Conservation (phyloP, 2,888 invertebrate genomes). For the Neoscelio sp. region DNA sequence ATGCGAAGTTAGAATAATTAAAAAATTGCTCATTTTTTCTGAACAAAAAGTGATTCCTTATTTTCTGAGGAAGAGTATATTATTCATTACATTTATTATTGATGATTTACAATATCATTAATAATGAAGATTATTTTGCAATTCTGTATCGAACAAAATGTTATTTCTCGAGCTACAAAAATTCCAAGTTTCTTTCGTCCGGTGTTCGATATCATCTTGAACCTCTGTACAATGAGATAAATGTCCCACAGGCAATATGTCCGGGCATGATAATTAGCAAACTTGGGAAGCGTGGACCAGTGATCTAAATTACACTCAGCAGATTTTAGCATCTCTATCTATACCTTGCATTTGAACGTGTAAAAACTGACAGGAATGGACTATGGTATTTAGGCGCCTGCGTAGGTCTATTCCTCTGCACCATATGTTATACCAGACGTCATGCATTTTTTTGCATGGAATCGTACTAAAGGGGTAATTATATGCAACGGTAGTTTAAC, state of each 20-base stretch:
- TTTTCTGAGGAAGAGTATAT: no score
- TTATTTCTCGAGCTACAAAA: no score
- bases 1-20: no score
- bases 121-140: no score
- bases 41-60: no score
- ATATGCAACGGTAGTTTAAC: slow-evolving; percentile 8
- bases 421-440: slow-evolving; percentile 21
- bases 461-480: slow-evolving; percentile 16
- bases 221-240: slow-evolving; percentile 2
- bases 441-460: slow-evolving; percentile 3
- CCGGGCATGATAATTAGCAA: slow-evolving; percentile 39
- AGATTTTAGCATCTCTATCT: slow-evolving; percentile 14
- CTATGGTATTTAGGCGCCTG: slow-evolving; percentile 15
- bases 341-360: neutral
- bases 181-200: slow-evolving; percentile 7
- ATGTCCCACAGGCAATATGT: slow-evolving; percentile 13
- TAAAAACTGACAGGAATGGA: slow-evolving; percentile 43
- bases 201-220: neutral
- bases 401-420: slow-evolving; percentile 3
- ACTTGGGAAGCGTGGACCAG: slow-evolving; percentile 25
- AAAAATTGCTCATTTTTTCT: no score
- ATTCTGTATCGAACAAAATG: no score
- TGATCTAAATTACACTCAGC: slow-evolving; percentile 29
- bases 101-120: no score
- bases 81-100: no score